A percentile compares a stretch with the other conserved stretches of the same genome.
phyloP scores from a whole-genome alignment of 2,797 vertebrate genomes.

The Enteromius paludinosus region DNA sequence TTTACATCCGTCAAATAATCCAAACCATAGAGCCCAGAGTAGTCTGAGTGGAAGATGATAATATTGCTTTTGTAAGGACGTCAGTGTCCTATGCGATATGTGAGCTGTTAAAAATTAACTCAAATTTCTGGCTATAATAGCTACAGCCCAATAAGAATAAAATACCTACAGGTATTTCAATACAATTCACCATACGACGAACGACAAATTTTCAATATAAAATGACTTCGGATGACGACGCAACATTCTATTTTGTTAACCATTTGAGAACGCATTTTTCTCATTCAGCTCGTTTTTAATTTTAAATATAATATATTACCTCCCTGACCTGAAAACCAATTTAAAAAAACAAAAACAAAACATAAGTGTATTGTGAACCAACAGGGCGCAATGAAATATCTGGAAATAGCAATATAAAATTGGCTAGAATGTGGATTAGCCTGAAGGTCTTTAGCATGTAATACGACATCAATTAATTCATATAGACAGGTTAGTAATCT shows the following conservation, averaged over 20 bases:
- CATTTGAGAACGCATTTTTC: not conserved
- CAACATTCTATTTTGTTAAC: not conserved
- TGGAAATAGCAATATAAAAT: not conserved
- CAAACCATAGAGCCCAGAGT: constrained; percentile 18
- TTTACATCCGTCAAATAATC: constrained; percentile 19
- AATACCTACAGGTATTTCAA: too few relatives aligned
- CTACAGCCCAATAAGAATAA: not conserved
- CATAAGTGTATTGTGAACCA: not conserved
- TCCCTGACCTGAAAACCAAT: not conserved
- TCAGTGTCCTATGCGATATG: constrained; percentile 7
- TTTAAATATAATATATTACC: not conserved
- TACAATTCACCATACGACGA: not conserved
- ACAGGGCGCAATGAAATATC: not conserved
- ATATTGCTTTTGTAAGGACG: constrained; percentile 27
- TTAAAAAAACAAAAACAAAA: not conserved
- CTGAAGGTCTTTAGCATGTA: too few relatives aligned
- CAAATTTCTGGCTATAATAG: not conserved
- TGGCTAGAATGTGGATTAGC: too few relatives aligned
- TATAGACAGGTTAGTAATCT: not conserved
- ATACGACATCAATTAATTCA: not conserved
- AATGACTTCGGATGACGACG: not conserved
- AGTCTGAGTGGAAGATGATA: constrained; percentile 16
- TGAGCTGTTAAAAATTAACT: not conserved
- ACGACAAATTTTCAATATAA: not conserved
- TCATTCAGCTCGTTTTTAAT: not conserved